Base-by-base conservation (phyloP, 35 echinoderm and acorn worm genomes). In the Strongylocentrotus purpuratus region DNA sequence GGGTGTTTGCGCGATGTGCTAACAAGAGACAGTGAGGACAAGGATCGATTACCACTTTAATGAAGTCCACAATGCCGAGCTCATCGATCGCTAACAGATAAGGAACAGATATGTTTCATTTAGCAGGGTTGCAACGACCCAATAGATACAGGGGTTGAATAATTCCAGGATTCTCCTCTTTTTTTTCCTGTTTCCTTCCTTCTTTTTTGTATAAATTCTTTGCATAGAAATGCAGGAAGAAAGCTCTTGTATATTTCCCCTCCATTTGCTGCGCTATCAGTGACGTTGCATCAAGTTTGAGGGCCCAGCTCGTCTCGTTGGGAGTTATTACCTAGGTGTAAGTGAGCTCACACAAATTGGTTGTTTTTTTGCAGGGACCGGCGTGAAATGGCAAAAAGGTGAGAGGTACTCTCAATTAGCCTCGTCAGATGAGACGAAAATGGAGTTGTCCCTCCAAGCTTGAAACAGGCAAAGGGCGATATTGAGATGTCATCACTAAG, bases 61-160 rank as follows among this genome's bases (percentile, higher is more conserved):
- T 78, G 65, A 78, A 78, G 65, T 78, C 65, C 65, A 78, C 65
- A 78, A 78, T 78, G 65, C 65, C 65, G 65, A 78, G 28, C 65
- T 78, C 65, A 78, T 78, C 65, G 65, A 78, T 78, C 65, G 65
- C 65, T 78, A 78, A 78, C 65, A 78, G 65, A 78, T 78, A 78
- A 78, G 65, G 65, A 78, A 78, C 65, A 78, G 65, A 78, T 78
- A 78, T 78, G 65, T 78, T 78, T 78, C 65, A 78, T 78, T 78
- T 78, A 78, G 65, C 65, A 78, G 65, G 65, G 65, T 78, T 78
- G 65, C 65, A 78, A 78, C 65, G 65, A 78, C 65, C 65, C 65
- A 78, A 78, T 78, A 78, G 65, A 78, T 78, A 78, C 65, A 78
- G 65, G 65, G 65, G 22, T 78, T 78, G 65, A 78, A 78, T 78